These are phyloP conservation scores for Gastracanthus pulcherrimus DNA, from an alignment of 2,888 invertebrate species.

Conservation along the genomic window DNA sequence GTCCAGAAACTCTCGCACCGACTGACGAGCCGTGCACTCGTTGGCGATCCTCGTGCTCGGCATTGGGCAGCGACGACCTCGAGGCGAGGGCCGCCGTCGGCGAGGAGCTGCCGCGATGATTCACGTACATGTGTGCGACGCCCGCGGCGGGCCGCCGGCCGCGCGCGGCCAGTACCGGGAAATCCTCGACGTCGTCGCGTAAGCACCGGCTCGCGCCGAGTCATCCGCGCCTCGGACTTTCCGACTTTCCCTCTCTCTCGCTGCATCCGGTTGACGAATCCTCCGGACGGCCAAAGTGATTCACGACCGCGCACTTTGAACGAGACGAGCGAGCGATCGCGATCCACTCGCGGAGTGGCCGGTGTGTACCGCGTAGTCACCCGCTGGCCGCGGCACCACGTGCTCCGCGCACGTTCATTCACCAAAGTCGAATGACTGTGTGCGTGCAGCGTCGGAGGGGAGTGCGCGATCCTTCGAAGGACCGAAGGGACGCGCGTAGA, in stretches of 20 bases:
- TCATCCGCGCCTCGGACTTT: slow-evolving; percentile 52
- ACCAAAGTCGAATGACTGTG: slow-evolving; percentile 20
- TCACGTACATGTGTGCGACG: slow-evolving; percentile 39
- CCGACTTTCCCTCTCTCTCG: slow-evolving; percentile 41
- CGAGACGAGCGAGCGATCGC: neutral
- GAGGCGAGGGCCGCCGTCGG: neutral
- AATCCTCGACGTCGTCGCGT: slow-evolving; percentile 1
- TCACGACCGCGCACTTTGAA: neutral
- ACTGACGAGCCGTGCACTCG: slow-evolving; percentile 7
- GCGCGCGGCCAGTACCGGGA: slow-evolving; percentile 34
- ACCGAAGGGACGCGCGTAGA: neutral
- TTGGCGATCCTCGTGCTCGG: neutral
- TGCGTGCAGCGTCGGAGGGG: neutral
- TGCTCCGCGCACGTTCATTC: slow-evolving; percentile 46
- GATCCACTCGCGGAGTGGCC: no score
- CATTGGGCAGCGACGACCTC: neutral
- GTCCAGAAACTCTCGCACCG: neutral
- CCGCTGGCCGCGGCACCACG: slow-evolving; percentile 5
- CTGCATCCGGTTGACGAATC: slow-evolving; percentile 28
- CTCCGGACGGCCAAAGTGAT: neutral
- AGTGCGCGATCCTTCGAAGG: neutral
- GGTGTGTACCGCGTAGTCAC: no score
- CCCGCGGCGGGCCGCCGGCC: neutral
- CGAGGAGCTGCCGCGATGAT: slow-evolving; percentile 53
- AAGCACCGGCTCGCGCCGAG: neutral